phyloP scores from a whole-genome alignment of 1,140 invertebrate genomes.

The Leptinotarsa defecta region DNA sequence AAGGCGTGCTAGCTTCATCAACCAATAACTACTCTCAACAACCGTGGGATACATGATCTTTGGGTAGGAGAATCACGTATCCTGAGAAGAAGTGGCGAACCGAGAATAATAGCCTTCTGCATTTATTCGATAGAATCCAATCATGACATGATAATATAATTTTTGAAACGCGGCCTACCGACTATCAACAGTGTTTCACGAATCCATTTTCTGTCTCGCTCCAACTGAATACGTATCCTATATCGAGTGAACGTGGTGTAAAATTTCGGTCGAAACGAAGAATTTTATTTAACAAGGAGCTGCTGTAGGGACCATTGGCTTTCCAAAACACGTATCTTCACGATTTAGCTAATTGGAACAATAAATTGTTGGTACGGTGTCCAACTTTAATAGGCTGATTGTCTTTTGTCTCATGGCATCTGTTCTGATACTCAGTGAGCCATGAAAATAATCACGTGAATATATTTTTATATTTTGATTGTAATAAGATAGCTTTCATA shows the following conservation, averaged over 20 bases:
- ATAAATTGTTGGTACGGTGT: conserved; percentile 57
- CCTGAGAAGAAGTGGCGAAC: too few species aligned
- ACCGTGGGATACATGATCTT: too few species aligned
- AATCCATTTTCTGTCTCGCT: conserved; percentile 13
- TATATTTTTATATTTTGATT: conserved; percentile 11
- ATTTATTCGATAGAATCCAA: too few species aligned
- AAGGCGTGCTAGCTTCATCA: too few species aligned
- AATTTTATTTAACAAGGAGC: conserved; percentile 38
- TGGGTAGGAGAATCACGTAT: too few species aligned
- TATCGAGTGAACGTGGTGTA: background rate
- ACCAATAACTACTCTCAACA: too few species aligned
- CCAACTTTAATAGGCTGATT: conserved; percentile 58
- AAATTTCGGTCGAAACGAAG: conserved; percentile 12
- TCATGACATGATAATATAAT: too few species aligned
- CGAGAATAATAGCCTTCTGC: too few species aligned
- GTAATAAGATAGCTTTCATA: too few species aligned
- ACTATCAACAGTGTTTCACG: background rate
- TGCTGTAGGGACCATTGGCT: conserved; percentile 49
- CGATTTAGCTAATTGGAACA: conserved; percentile 58
- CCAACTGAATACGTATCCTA: background rate
- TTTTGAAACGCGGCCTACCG: background rate
- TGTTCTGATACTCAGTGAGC: conserved; percentile 50
- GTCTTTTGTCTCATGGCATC: conserved; percentile 56
- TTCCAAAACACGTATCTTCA: conserved; percentile 58
- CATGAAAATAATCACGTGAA: conserved; percentile 44